phyloP scores from a whole-genome alignment of 30 jellyfish, hydroid and myxozoan species.

The Aurelia aurita region DNA sequence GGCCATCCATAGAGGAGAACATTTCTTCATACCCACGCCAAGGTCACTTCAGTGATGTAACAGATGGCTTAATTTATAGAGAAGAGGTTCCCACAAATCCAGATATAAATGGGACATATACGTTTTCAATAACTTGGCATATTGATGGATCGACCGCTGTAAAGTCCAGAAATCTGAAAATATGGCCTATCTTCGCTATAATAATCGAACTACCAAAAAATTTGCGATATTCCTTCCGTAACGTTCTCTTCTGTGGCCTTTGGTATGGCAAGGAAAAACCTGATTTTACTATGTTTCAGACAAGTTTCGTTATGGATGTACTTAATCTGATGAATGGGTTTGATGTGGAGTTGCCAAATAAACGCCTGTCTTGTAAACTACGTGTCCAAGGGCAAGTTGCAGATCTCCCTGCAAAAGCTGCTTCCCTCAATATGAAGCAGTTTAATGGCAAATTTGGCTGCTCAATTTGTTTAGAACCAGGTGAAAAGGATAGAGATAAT shows the following conservation, averaged over 20 bases:
- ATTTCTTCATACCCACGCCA: constrained; percentile 2
- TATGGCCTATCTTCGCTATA: neutral
- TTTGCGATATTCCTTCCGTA: too few relatives aligned
- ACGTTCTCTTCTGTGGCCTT: constrained; percentile 1
- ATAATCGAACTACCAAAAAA: too few relatives aligned
- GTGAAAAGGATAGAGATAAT: constrained; percentile 11
- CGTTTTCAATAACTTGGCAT: constrained; percentile 9
- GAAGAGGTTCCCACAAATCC: neutral
- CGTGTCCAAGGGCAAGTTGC: constrained; percentile 10
- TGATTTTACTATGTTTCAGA: neutral
- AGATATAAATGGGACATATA: neutral
- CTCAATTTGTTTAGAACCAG: constrained; percentile 17
- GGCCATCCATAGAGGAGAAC: constrained; percentile 13
- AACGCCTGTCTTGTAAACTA: neutral
- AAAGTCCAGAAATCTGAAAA: neutral
- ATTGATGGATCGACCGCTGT: constrained; percentile 9
- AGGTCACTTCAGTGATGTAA: constrained; percentile 7
- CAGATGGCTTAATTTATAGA: neutral
- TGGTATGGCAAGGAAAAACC: constrained; percentile 14
- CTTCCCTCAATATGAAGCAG: constrained; percentile 9
- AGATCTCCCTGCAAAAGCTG: constrained; percentile 16
- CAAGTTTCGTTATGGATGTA: neutral
- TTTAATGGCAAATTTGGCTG: constrained; percentile 3
- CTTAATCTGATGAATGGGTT: neutral
- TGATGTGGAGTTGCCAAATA: neutral